Evolutionary conservation across 2,888 invertebrate genomes (phyloP), one percentile per base, ranked within the genome.

Genomic region (Lypha dubia): DNA sequence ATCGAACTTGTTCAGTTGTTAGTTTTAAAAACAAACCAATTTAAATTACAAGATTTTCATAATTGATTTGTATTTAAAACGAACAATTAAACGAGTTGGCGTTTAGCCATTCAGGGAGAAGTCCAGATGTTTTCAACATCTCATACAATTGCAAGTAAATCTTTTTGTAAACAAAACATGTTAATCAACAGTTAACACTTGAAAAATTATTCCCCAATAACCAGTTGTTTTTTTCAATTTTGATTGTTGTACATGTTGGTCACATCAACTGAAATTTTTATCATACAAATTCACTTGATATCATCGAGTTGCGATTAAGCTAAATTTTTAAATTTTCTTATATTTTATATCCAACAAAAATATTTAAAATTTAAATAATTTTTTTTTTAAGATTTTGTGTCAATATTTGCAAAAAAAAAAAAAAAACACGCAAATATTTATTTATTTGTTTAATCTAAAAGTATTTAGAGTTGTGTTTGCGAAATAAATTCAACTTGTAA

Each of bases 401-500:
- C 56, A 71, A 62, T 46, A 56, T 35, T 63, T 20, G 38, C 46
- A 56, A 11, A 24, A 62, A n/a, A 53, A 38, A 71, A 15, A 38
- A 44, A 44, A 62, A 53, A n/a, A n/a, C n/a, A 8, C 28, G 24
- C 11, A 65, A 44, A 65, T 56, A 65, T 65, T 75, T 41, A 28
- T 65, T 32, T 62, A 49, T 60, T 73, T 56, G 28, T 46, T 65
- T 49, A 68, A 51, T 60, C 68, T 51, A 60, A 68, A 68, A 60
- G 5, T 38, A 58, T 62, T 77, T 68, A 51, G 32, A 51, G 58
- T 60, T 77, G 60, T 35, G 41, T 70, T 77, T 68, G 76, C 58
- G 46, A 73, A 73, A 79, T 28, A 46, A 24, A 73, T 73, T 65
- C 41, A 79, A 38, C 49, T 67, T 58, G 24, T 79, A 60, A 79